Evolutionary conservation across 2,888 invertebrate species (phyloP).

Genomic region (Andrena hattorfiana): DNA sequence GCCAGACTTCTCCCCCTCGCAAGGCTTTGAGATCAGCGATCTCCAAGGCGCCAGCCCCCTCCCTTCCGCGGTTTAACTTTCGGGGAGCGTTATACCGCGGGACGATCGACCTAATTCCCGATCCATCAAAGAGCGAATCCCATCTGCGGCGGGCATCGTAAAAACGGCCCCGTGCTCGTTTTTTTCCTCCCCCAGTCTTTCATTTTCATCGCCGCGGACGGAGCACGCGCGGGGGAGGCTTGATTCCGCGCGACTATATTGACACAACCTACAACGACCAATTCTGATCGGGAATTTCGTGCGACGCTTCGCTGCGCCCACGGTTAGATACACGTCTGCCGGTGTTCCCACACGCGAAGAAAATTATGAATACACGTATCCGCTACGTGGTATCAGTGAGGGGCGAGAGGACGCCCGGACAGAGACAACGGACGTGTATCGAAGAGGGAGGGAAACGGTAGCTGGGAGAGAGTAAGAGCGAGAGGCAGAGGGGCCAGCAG

Average conservation of each 20-base stretch:
- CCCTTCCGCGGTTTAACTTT: background rate
- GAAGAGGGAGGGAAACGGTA: background rate
- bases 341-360: slow-evolving; percentile 25
- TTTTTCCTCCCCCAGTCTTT: slow-evolving; percentile 34
- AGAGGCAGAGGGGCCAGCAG: background rate
- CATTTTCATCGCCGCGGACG: slow-evolving; percentile 25
- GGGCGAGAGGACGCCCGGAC: background rate
- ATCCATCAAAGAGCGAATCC: slow-evolving; percentile 12
- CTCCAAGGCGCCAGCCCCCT: slow-evolving; percentile 9
- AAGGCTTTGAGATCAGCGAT: slow-evolving; percentile 12
- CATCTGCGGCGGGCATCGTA: slow-evolving; percentile 2
- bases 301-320: slow-evolving; percentile 21
- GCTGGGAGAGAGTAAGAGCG: background rate
- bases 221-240: slow-evolving; percentile 20
- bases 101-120: slow-evolving; percentile 34
- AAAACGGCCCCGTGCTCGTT: slow-evolving; percentile 20
- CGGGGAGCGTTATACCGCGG: background rate
- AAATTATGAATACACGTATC: slow-evolving; percentile 58
- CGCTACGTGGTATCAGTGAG: background rate
- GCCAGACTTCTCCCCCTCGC: slow-evolving; percentile 17
- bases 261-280: slow-evolving; percentile 65
- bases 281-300: slow-evolving; percentile 55
- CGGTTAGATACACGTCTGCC: slow-evolving; percentile 27
- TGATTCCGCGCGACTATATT: slow-evolving; percentile 56
- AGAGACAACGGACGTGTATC: background rate